A percentile compares a stretch with the other conserved stretches of the same genome.
Evolutionary conservation across 2,888 invertebrate species (phyloP).

Genomic region (Pandemis corylana): DNA sequence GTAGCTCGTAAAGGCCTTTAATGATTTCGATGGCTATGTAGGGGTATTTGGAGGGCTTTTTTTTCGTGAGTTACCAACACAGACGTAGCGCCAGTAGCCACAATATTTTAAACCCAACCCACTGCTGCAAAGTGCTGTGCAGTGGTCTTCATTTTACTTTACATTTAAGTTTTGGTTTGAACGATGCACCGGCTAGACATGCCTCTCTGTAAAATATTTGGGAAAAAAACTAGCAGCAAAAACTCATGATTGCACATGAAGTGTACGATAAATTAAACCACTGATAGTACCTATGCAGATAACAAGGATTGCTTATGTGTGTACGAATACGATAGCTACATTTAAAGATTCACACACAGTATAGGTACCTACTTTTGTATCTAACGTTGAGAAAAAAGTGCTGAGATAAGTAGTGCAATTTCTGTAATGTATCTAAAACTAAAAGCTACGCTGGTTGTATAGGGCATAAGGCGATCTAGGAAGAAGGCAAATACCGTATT

Average conservation of each 20-base stretch:
- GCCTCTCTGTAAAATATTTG: not conserved
- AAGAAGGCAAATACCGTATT: not conserved
- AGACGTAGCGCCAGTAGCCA: too few species aligned
- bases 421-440: not conserved
- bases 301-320: not conserved
- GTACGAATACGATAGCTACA: not conserved
- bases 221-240: not conserved
- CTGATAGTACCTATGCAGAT: conserved; percentile 3
- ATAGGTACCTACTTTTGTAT: too few species aligned
- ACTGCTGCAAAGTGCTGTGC: too few species aligned
- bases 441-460: not conserved
- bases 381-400: too few species aligned
- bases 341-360: not conserved
- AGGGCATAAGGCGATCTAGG: not conserved
- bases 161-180: not conserved
- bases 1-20: too few species aligned
- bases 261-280: not conserved
- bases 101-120: too few species aligned
- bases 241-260: not conserved
- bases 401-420: not conserved
- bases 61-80: too few species aligned
- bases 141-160: not conserved
- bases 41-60: too few species aligned
- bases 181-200: not conserved
- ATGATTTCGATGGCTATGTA: too few species aligned